Percentiles rank a stretch among this genome's conserved stretches.
Evolutionary conservation across 1,140 invertebrate species (phyloP).

Genomic region (Sesamia nonagrioides): DNA sequence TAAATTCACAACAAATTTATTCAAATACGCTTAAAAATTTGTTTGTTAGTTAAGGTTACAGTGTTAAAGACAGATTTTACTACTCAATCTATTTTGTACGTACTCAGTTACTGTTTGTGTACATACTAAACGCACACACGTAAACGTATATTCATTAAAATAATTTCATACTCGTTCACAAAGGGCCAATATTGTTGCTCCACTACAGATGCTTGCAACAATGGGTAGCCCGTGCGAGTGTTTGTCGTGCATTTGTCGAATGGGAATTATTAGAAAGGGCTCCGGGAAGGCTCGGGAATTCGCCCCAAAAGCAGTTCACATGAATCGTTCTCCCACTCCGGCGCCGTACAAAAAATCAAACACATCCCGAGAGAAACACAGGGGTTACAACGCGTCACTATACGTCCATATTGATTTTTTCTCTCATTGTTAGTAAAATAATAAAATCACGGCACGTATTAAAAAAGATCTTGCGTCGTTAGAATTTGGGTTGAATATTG

Average conservation of each 20-base stretch:
- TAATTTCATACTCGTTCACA: conserved; percentile 66
- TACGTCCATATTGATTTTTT: conserved; percentile 86
- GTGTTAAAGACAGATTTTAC: neutral
- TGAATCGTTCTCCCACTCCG: conserved; percentile 85
- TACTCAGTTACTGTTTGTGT: conserved; percentile 51
- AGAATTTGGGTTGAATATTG: conserved; percentile 85
- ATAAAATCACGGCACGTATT: conserved; percentile 77
- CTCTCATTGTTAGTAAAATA: conserved; percentile 85
- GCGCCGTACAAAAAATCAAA: conserved; percentile 86
- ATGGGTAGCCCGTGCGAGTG: conserved; percentile 82
- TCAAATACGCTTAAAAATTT: too few relatives aligned
- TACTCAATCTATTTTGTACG: conserved; percentile 9
- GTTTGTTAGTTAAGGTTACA: too few relatives aligned
- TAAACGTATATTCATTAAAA: conserved; percentile 64
- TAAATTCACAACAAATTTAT: neutral
- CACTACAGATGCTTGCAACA: conserved; percentile 80
- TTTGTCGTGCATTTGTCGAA: conserved; percentile 86
- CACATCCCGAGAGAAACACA: conserved; percentile 87
- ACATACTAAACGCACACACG: conserved; percentile 34
- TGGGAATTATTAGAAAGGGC: conserved; percentile 86
- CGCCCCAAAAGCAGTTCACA: conserved; percentile 87
- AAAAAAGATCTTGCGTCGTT: conserved; percentile 82
- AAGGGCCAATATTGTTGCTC: conserved; percentile 76
- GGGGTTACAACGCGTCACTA: conserved; percentile 86
- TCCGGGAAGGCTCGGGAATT: conserved; percentile 86